A percentile compares a stretch with the other conserved stretches of the same genome.
Conservation (phyloP, 2,888 invertebrate species). For the Sthenelais limicola region DNA sequence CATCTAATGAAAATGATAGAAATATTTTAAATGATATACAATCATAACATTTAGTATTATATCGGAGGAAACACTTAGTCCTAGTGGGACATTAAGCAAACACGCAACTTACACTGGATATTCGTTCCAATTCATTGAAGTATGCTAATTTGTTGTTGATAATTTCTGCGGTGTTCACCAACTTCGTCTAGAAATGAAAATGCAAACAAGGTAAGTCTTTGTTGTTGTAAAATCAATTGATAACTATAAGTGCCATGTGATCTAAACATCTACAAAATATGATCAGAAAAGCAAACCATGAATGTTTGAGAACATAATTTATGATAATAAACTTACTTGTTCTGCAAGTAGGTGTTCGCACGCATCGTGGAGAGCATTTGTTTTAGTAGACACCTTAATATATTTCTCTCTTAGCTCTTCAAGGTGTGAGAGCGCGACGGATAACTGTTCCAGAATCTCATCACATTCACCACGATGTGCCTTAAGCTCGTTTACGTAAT, state of each 20-base stretch:
- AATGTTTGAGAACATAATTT: background rate
- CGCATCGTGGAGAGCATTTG: conserved; percentile 90
- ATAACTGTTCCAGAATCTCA: conserved; percentile 76
- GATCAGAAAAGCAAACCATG: background rate
- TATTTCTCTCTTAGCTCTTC: conserved; percentile 84
- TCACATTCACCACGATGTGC: conserved; percentile 67
- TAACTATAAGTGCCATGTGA: background rate
- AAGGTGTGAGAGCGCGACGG: conserved; percentile 81
- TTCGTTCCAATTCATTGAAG: conserved; percentile 87
- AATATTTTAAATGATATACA: conserved; percentile 7
- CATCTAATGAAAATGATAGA: background rate
- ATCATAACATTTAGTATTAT: background rate
- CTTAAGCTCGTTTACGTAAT: conserved; percentile 81
- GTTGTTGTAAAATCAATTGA: background rate
- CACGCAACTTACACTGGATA: conserved; percentile 76
- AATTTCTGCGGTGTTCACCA: conserved; percentile 85
- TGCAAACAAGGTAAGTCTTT: background rate
- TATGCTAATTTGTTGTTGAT: conserved; percentile 86
- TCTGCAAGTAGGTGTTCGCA: conserved; percentile 93
- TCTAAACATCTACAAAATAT: background rate
- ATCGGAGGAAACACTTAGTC: too few relatives aligned
- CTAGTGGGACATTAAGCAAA: too few relatives aligned
- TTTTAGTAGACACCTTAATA: conserved; percentile 90
- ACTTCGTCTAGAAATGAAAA: conserved; percentile 75
- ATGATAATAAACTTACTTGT: conserved; percentile 74